Evolutionary conservation across 2,888 invertebrate genomes (phyloP), one percentile per base, ranked within the genome.

Genomic region (Drosophila mimica): DNA sequence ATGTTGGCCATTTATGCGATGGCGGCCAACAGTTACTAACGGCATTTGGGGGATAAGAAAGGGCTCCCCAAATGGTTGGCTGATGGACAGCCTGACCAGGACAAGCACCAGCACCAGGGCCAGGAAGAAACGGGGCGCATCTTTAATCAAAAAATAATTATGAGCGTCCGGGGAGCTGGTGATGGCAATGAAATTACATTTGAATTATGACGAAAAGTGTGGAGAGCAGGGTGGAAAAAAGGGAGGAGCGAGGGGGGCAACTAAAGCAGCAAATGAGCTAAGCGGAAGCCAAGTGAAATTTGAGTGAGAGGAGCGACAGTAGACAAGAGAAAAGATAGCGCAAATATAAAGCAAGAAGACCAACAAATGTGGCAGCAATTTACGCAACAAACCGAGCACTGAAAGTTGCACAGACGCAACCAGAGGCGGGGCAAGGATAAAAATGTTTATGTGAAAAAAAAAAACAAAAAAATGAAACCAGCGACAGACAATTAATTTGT

Each of bases 101-200:
- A 28, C 54, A 0, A 34, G 33, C 2, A 33, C 3, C 30, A 9
- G 17, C 5, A 11, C 6, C 25, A 54, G 9, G 25, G 36, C 2
- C 36, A n/a, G 36, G 28, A 25, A 15, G 15, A 46, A 46, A 8
- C 25, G 46, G 28, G 65, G 63, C 70, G 72, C 76, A 76, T 82
- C 87, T 89, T 91, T 90, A 89, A 89, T 91, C 91, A 89, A 90
- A 89, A 90, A 88, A 90, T 91, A 91, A 89, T 89, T 91, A 91
- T 84, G 90, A 79, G 79, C 73, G 77, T 78, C 88, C 66, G 57
- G 89, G 85, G 81, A 87, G 74, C 72, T 79, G 66, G 52, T 57
- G 71, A 57, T 71, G 70, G 71, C 77, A 74, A 76, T 80, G 72
- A 89, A 88, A 88, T 89, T 83, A 89, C 82, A 82, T 90, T 90